Conservation (phyloP, 2,797 vertebrate genomes). For the Siniperca scherzeri region DNA sequence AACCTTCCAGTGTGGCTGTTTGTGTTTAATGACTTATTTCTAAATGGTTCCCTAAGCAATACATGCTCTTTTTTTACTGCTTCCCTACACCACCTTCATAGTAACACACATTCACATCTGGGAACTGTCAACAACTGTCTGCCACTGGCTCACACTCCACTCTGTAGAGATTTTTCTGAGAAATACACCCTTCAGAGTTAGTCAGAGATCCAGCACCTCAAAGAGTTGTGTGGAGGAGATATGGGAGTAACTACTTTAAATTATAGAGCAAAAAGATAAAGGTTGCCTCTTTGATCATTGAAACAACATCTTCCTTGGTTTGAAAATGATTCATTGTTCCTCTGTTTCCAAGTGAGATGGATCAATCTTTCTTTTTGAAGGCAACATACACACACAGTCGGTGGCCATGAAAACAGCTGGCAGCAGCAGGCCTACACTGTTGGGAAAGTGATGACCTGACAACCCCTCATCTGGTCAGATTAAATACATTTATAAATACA, state of each 20-base stretch:
- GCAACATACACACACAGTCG: neutral
- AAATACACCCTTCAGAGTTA: conserved; percentile 37
- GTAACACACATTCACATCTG: conserved; percentile 51
- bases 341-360: conserved; percentile 8
- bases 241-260: conserved; percentile 28
- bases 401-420: conserved; percentile 25
- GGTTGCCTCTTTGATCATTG: conserved; percentile 26
- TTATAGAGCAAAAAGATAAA: conserved; percentile 20
- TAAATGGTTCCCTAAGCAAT: conserved; percentile 19
- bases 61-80: conserved; percentile 11
- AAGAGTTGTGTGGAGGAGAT: conserved; percentile 26
- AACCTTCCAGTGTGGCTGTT: conserved; percentile 16
- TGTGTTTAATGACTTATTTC: conserved; percentile 17
- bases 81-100: conserved; percentile 28
- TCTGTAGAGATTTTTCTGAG: conserved; percentile 35
- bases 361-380: conserved; percentile 6
- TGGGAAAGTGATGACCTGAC: conserved; percentile 6
- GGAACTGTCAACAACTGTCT: conserved; percentile 51
- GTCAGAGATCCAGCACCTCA: conserved; percentile 22
- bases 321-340: conserved; percentile 25
- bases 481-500: neutral
- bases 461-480: conserved; percentile 7
- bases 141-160: conserved; percentile 45
- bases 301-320: conserved; percentile 34
- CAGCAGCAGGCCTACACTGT: conserved; percentile 4